Conservation (phyloP, 2,888 invertebrate species). For the Mythimna pallens region DNA sequence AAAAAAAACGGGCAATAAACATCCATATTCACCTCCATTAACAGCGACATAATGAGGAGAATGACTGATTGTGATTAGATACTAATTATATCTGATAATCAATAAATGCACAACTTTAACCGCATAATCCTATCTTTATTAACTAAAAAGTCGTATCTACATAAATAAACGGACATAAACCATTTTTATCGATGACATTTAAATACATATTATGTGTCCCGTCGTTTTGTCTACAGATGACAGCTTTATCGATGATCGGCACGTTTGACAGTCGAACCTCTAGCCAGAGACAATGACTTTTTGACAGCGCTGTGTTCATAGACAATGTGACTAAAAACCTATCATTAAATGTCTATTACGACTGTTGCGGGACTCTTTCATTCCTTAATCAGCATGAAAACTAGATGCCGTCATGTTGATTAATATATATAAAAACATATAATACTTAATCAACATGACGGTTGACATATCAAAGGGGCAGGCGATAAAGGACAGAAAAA, state of each 20-base stretch:
- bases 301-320: conserved; percentile 21
- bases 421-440: conserved; percentile 6
- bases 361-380: conserved; percentile 41
- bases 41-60: not conserved
- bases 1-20: not conserved
- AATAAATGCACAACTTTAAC: not conserved
- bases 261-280: conserved; percentile 1
- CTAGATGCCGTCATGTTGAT: not conserved
- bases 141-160: not conserved
- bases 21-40: not conserved
- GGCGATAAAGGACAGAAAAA: conserved; percentile 2
- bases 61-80: conserved; percentile 2
- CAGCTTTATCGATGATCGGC: conserved; percentile 38
- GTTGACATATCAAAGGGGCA: conserved; percentile 29
- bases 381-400: conserved; percentile 26
- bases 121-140: not conserved
- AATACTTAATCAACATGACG: conserved; percentile 5
- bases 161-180: not conserved
- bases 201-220: not conserved
- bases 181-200: conserved; percentile 1
- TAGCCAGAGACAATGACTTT: conserved; percentile 32
- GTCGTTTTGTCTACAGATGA: conserved; percentile 27
- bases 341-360: conserved; percentile 37
- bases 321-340: conserved; percentile 32
- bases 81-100: not conserved